Base-by-base conservation (phyloP, 1,140 invertebrate species). In the Trinorchestia longiramus region DNA sequence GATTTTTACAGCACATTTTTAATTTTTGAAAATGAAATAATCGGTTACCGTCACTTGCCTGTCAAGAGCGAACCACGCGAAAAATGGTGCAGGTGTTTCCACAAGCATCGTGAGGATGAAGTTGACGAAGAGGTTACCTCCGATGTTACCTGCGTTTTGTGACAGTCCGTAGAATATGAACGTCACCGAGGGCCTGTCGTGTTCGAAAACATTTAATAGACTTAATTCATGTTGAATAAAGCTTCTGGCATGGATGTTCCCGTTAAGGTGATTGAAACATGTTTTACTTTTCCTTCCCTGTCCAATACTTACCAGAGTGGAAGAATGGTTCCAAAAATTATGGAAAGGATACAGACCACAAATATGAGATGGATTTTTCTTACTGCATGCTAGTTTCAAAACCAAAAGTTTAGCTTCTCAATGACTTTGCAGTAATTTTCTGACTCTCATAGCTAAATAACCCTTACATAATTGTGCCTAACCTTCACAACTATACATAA, bases 41-140 rank as follows among this genome's bases (percentile, higher is more conserved):
- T n/a, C n/a, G n/a, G n/a, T n/a, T n/a, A n/a, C n/a, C n/a, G n/a
- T n/a, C n/a, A 96, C 95, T 45, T 15, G 96, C 87, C 57, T 95
- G 90, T 96, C 95, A 0, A 96, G 95, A 0, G 94, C 42, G 57
- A 96, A 91, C 47, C 41, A 95, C 17, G 92, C 43, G 45, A 95
- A 96, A n/a, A 96, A 41, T n/a, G n/a, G 42, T 19, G 95, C 36
- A 4, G 96, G 96, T 0, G 53, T 40, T 28, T 96, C 96, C 6
- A 96, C 87, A 40, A 96, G 17, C 96, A 95, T 95, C 36, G 95
- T 95, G 8, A 95, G 53, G 40, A 96, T 88, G 53, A 96, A 96
- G 44, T 87, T 96, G 36, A 95, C 62, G 94, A 95, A 96, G 43
- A 96, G 57, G 87, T 96, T 95, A 8, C 96, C 62, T 45, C 57